Conservation (phyloP, 2,888 invertebrate species). For the Stenotaenia linearis region DNA sequence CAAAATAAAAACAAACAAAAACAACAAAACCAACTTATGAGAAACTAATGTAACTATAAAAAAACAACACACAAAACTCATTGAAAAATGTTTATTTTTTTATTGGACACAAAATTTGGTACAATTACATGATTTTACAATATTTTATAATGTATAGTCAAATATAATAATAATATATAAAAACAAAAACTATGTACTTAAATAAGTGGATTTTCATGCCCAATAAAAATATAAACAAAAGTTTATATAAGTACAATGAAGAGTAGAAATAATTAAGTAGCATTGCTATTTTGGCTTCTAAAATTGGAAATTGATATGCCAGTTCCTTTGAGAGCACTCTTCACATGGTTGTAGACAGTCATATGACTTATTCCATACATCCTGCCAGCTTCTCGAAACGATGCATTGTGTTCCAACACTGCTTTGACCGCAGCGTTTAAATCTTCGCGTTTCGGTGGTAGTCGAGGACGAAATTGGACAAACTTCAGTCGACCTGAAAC, state of each 20-base stretch:
- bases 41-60: background rate
- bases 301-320: background rate
- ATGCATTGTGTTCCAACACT: background rate
- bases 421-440: background rate
- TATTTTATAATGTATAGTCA: no score
- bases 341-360: conserved; percentile 20
- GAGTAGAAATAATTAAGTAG: background rate
- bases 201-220: background rate
- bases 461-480: background rate
- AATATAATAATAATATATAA: no score
- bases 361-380: conserved; percentile 17
- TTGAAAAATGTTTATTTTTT: background rate
- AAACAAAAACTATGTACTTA: no score
- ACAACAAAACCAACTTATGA: no score
- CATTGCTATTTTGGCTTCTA: background rate
- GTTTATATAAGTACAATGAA: background rate
- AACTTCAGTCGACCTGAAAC: background rate
- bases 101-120: background rate
- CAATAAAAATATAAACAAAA: background rate
- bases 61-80: background rate
- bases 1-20: background rate
- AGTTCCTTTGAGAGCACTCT: background rate
- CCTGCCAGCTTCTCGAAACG: background rate
- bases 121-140: background rate
- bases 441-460: background rate